Evolutionary conservation across 2,888 invertebrate species (phyloP), one percentile per base, ranked within the genome.

Genomic region (Hybos culiciformis): DNA sequence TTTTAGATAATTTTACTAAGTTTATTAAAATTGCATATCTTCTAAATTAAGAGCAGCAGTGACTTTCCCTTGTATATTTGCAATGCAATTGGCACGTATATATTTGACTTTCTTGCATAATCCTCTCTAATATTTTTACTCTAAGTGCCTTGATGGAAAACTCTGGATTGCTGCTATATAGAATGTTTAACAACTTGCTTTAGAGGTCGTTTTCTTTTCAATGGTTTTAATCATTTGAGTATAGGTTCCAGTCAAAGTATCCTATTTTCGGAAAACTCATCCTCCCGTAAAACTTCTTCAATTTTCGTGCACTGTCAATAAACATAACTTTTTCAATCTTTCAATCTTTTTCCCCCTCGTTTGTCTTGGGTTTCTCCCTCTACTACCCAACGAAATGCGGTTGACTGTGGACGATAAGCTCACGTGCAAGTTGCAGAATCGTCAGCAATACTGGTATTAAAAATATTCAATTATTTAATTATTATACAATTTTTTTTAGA

Each of bases 401-500:
- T 37, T 37, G 37, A 23, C 14, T 37, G 37, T 24, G 37, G 37
- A 37, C 23, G 21, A 24, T 37, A 37, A 37, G n/a, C 29, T 9
- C n/a, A 37, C 23, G 37, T 11, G 37, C 9, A 37, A 37, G 24
- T 23, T 37, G 37, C 7, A n/a, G n/a, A n/a, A n/a, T n/a, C n/a
- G n/a, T n/a, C n/a, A n/a, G n/a, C n/a, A n/a, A n/a, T n/a, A n/a
- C n/a, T n/a, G n/a, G n/a, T n/a, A n/a, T n/a, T n/a, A n/a, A n/a
- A n/a, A n/a, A n/a, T n/a, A n/a, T n/a, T n/a, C n/a, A n/a, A n/a
- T n/a, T n/a, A n/a, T n/a, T n/a, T n/a, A n/a, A n/a, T n/a, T n/a
- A n/a, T n/a, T n/a, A n/a, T n/a, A n/a, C n/a, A n/a, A n/a, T n/a
- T n/a, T n/a, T n/a, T n/a, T n/a, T n/a, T n/a, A n/a, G n/a, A n/a